phyloP scores from a whole-genome alignment of 92 coral and sea anemone genomes.

The Parazoanthus atlanticus region DNA sequence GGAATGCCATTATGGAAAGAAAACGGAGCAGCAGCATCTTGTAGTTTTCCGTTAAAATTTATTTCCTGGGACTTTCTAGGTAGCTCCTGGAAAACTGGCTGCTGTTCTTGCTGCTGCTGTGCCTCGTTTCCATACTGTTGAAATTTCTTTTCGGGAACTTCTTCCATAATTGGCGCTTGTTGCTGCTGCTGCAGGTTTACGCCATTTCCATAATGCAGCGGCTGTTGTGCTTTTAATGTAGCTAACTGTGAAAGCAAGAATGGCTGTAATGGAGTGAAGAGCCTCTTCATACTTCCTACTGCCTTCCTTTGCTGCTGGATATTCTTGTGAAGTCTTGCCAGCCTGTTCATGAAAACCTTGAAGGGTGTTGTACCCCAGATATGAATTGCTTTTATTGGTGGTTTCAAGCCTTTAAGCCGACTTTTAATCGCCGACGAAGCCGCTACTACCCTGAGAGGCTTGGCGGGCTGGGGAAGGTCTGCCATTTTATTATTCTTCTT shows the following conservation, averaged over 20 bases:
- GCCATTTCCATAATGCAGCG: neutral
- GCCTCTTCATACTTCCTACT: conserved; percentile 58
- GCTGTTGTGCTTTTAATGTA: neutral
- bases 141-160: neutral
- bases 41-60: neutral
- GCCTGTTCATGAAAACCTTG: conserved; percentile 79
- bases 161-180: neutral
- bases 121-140: neutral
- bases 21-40: neutral
- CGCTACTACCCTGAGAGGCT: conserved; percentile 78
- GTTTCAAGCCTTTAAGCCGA: conserved; percentile 56
- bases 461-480: conserved; percentile 70
- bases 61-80: conserved; percentile 33
- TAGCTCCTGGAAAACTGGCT: neutral
- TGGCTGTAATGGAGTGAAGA: conserved; percentile 61
- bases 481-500: neutral
- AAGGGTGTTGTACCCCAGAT: conserved; percentile 95
- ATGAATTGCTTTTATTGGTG: conserved; percentile 90
- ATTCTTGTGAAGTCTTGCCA: conserved; percentile 64
- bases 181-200: conserved; percentile 2
- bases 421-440: conserved; percentile 84
- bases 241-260: conserved; percentile 16
- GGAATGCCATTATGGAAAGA: neutral
- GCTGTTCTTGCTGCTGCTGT: neutral
- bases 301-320: conserved; percentile 54